Conservation (phyloP, 64 coral and sea anemone genomes). For the Stichodactyla helianthus region DNA sequence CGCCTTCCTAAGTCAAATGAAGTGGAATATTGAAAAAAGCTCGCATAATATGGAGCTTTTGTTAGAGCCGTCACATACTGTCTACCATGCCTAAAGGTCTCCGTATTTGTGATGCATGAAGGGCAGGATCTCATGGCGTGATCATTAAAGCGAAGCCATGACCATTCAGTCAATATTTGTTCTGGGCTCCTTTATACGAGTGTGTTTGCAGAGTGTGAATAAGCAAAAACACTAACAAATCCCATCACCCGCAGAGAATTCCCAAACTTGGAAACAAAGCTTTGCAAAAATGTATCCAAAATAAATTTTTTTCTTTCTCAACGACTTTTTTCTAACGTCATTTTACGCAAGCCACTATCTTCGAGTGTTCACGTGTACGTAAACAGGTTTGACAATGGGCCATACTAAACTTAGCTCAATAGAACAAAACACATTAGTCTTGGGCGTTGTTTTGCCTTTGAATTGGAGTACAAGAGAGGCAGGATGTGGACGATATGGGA, state of each 20-base stretch:
- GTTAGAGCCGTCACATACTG: constrained; percentile 17
- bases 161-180: constrained; percentile 31
- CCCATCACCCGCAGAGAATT: background rate
- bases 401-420: background rate
- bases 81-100: constrained; percentile 22
- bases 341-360: background rate
- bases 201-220: constrained; percentile 17
- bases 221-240: constrained; percentile 20
- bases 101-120: constrained; percentile 26
- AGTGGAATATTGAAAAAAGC: constrained; percentile 17
- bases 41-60: constrained; percentile 27
- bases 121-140: constrained; percentile 6
- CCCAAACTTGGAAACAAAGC: background rate
- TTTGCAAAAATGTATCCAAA: background rate
- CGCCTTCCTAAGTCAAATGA: constrained; percentile 10
- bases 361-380: background rate
- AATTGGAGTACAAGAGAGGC: background rate
- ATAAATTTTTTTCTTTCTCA: background rate
- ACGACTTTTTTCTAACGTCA: background rate
- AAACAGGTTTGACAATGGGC: background rate
- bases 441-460: background rate
- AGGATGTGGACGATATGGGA: background rate
- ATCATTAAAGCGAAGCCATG: constrained; percentile 7
- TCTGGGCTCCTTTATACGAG: background rate
- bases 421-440: background rate